phyloP scores from a whole-genome alignment of 2,888 invertebrate genomes.

The Aphrophora alni region DNA sequence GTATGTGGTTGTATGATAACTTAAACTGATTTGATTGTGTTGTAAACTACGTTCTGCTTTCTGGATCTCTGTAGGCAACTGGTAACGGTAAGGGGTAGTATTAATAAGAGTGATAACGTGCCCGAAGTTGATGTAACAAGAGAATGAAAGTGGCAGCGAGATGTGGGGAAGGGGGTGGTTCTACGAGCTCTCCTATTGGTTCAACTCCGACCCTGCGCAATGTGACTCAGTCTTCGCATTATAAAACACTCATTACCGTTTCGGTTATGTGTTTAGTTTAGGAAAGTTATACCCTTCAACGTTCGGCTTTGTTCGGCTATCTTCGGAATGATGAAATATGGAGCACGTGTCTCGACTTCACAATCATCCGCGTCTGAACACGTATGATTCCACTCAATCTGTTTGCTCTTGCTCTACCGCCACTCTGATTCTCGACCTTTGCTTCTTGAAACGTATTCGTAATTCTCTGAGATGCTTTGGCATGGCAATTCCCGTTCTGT shows the following conservation, averaged over 20 bases:
- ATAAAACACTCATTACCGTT: conserved; percentile 4
- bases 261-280: conserved; percentile 7
- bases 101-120: neutral
- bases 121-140: neutral
- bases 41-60: neutral
- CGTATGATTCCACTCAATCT: neutral
- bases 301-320: conserved; percentile 13
- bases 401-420: neutral
- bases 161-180: neutral
- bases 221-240: neutral
- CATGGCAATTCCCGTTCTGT: neutral
- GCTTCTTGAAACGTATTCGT: neutral
- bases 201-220: neutral
- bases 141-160: neutral
- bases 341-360: conserved; percentile 15
- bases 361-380: neutral
- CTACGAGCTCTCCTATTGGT: neutral
- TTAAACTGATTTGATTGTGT: neutral
- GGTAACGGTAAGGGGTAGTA: neutral
- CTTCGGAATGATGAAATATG: conserved; percentile 22
- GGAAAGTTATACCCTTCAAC: conserved; percentile 9
- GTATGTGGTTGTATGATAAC: neutral
- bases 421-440: neutral
- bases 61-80: neutral
- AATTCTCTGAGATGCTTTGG: neutral